Evolutionary conservation across 1,140 invertebrate genomes (phyloP).

Genomic region (Thaumatotibia leucotreta): DNA sequence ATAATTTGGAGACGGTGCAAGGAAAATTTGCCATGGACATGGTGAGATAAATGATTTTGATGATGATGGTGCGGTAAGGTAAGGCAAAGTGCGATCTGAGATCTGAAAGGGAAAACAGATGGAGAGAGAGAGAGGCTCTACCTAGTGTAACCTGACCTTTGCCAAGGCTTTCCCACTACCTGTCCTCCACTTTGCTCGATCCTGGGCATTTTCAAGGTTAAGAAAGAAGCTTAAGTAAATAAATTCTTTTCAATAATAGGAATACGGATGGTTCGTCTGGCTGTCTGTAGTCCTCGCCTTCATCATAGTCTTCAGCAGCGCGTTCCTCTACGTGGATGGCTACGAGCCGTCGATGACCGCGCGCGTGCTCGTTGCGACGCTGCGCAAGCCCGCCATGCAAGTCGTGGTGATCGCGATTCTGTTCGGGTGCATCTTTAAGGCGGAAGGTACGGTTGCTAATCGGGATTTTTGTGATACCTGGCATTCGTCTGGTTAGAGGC

Average conservation of each 20-base stretch:
- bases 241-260: conserved; percentile 30
- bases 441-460: conserved; percentile 42
- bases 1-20: too few species aligned
- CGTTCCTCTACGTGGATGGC: conserved; percentile 45
- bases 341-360: conserved; percentile 17
- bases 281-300: conserved; percentile 41
- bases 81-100: too few species aligned
- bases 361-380: conserved; percentile 40
- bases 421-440: conserved; percentile 44
- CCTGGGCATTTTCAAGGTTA: too few species aligned
- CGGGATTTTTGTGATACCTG: background rate
- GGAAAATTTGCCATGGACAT: too few species aligned
- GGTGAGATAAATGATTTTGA: too few species aligned
- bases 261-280: conserved; percentile 40
- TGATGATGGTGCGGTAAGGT: too few species aligned
- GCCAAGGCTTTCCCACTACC: too few species aligned
- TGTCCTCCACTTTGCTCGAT: too few species aligned
- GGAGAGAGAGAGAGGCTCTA: too few species aligned
- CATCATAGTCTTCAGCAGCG: conserved; percentile 45
- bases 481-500: conserved; percentile 22
- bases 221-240: too few species aligned
- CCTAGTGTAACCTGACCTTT: too few species aligned
- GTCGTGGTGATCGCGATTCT: conserved; percentile 34
- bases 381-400: conserved; percentile 52
- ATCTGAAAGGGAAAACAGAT: too few species aligned